Evolutionary conservation across 2,888 invertebrate species (phyloP), one percentile per base, ranked within the genome.

Genomic region (Choristoneura rosaceana): DNA sequence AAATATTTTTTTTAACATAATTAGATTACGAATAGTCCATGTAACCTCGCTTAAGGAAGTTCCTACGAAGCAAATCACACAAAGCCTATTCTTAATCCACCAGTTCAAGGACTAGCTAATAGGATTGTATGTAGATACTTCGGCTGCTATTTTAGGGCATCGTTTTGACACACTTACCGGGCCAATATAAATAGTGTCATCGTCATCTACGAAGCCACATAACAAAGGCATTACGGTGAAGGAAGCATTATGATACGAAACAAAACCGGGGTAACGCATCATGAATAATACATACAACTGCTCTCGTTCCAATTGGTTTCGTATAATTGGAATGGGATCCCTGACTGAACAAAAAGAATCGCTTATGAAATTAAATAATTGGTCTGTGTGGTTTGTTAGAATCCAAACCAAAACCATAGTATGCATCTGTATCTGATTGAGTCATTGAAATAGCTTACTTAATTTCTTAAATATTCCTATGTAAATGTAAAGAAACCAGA

Each of bases 211-310:
- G 47, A 66, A 63, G 41, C 52, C 43, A 65, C 33, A 63, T 58
- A 63, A 63, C 58, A 58, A 62, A 58, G 47, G 71, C 62, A 59
- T 71, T 63, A 71, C 70, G 33, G 58, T 59, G 61, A 58, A 75
- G 34, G 61, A 58, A 75, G 34, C 74, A 64, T 67, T 74, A 60
- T 74, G 33, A 58, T 41, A 74, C 55, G 62, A 62, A 68, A 66
- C 69, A 76, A 74, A 71, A 74, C 74, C 65, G 71, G 64, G 55
- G 70, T 64, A 67, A 69, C 73, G 69, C 65, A 69, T 69, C 71
- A 84, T 84, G 84, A 84, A 84, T 84, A 82, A 84, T 78, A 83
- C 75, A 82, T 82, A 66, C 41, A 67, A 60, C 63, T 75, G 71
- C 74, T 66, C 61, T 65, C 73, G 70, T 73, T 75, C 76, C 77